Percentiles rank a stretch among this genome's conserved stretches.
Conservation (phyloP, 2,113 vertebrate genomes). For the Oncorhynchus keta region DNA sequence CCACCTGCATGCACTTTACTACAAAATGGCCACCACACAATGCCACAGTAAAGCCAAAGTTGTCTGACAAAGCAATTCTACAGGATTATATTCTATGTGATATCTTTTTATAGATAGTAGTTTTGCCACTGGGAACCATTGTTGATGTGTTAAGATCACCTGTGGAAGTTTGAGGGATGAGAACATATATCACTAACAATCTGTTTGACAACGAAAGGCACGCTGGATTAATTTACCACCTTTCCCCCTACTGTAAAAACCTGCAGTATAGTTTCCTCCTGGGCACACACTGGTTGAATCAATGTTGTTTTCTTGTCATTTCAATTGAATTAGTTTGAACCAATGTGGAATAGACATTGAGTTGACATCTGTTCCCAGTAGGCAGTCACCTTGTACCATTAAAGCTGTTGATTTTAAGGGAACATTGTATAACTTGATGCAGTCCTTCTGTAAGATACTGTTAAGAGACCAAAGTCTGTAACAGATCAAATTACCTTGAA, state of each 20-base stretch:
- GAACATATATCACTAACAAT: conserved; percentile 28
- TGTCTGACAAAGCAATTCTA: neutral
- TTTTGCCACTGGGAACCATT: conserved; percentile 19
- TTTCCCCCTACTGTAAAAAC: conserved; percentile 20
- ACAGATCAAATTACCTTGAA: no score
- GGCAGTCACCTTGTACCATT: no score
- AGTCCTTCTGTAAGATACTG: no score
- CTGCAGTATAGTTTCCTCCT: conserved; percentile 24
- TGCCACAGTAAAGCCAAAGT: neutral
- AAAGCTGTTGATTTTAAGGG: no score
- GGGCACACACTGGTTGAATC: no score
- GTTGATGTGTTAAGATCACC: conserved; percentile 12
- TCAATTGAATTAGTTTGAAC: no score
- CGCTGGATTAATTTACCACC: neutral
- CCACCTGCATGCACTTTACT: neutral
- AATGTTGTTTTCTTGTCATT: no score
- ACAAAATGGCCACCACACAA: no score
- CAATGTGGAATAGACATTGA: no score
- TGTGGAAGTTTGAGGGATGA: conserved; percentile 29
- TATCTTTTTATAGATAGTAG: no score
- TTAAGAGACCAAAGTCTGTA: no score
- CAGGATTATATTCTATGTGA: neutral
- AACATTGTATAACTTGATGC: neutral
- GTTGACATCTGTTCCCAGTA: neutral
- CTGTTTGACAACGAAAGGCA: conserved; percentile 1